A percentile compares a stretch with the other conserved stretches of the same genome.
Conservation (phyloP, 2,797 vertebrate species). For the Geotrypetes seraphini region DNA sequence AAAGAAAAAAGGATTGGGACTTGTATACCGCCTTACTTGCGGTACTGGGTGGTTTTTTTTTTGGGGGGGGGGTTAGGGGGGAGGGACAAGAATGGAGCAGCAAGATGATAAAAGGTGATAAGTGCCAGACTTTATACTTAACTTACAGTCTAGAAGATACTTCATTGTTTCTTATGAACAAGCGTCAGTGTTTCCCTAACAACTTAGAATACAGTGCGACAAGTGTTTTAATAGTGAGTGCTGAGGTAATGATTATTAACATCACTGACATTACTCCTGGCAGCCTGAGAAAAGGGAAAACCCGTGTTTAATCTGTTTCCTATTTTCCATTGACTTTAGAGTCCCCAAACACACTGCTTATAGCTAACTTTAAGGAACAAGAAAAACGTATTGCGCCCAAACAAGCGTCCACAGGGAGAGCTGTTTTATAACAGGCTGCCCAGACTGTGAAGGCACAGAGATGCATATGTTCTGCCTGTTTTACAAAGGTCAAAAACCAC, state of each 20-base stretch:
- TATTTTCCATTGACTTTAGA: slow-evolving; percentile 48
- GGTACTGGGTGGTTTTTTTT: too few relatives aligned
- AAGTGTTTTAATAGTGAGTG: slow-evolving; percentile 14
- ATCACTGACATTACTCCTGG: slow-evolving; percentile 60
- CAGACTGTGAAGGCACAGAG: too few relatives aligned
- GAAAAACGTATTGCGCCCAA: slow-evolving; percentile 39
- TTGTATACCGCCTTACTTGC: too few relatives aligned
- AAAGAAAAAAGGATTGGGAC: too few relatives aligned
- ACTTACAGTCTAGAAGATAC: slow-evolving; percentile 22
- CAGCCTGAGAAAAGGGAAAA: slow-evolving; percentile 54
- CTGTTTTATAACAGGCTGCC: too few relatives aligned
- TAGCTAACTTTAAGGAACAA: slow-evolving; percentile 50
- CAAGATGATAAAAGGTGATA: neutral
- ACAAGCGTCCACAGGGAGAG: too few relatives aligned
- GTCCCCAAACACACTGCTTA: slow-evolving; percentile 42
- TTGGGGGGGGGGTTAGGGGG: too few relatives aligned
- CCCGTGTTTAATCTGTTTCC: slow-evolving; percentile 65
- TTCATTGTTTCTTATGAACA: slow-evolving; percentile 41
- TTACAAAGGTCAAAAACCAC: too few relatives aligned
- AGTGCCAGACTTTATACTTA: slow-evolving; percentile 10
- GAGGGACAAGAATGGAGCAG: too few relatives aligned
- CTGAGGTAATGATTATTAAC: slow-evolving; percentile 50
- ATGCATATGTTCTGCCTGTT: too few relatives aligned
- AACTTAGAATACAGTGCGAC: slow-evolving; percentile 29
- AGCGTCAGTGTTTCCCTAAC: slow-evolving; percentile 47